Percentiles rank a stretch among this genome's conserved stretches.
Evolutionary conservation across 2,888 invertebrate species (phyloP).

Genomic region (Drosophila eohydei): DNA sequence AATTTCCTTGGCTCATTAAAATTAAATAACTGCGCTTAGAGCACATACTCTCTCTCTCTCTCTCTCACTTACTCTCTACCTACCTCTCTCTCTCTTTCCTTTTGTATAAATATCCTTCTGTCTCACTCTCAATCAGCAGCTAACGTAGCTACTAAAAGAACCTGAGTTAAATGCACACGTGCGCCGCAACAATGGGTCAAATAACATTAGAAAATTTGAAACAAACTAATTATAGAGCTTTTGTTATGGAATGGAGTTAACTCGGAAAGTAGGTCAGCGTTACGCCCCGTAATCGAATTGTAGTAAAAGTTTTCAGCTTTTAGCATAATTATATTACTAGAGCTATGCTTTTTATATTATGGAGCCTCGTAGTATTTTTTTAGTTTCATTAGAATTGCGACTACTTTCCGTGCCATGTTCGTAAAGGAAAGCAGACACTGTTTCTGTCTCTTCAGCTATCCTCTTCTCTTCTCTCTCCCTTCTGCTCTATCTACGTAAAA

Average conservation of each 20-base stretch:
- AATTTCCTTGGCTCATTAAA: conserved; percentile 81
- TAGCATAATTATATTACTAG: background rate
- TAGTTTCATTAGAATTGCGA: background rate
- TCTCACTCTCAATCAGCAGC: background rate
- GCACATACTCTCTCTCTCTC: conserved; percentile 12
- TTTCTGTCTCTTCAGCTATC: too few relatives aligned
- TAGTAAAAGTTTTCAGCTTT: background rate
- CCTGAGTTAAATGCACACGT: conserved; percentile 12
- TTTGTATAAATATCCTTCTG: background rate
- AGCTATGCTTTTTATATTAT: background rate
- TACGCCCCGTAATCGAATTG: conserved; percentile 1
- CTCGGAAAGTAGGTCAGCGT: conserved; percentile 2
- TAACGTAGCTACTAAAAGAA: background rate
- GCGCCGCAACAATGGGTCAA: conserved; percentile 11
- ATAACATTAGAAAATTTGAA: conserved; percentile 19
- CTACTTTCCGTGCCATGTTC: background rate
- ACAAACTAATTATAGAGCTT: conserved; percentile 30
- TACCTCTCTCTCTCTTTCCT: background rate
- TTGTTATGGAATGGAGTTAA: background rate
- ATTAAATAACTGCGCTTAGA: conserved; percentile 73
- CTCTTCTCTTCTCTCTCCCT: too few relatives aligned
- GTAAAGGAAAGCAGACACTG: background rate
- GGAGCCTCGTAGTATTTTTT: too few relatives aligned
- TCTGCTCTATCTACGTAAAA: too few relatives aligned
- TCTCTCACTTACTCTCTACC: conserved; percentile 1